Evolutionary conservation across 1,140 invertebrate genomes (phyloP), one percentile per base, ranked within the genome.

Genomic region (Habropoda laboriosa): DNA sequence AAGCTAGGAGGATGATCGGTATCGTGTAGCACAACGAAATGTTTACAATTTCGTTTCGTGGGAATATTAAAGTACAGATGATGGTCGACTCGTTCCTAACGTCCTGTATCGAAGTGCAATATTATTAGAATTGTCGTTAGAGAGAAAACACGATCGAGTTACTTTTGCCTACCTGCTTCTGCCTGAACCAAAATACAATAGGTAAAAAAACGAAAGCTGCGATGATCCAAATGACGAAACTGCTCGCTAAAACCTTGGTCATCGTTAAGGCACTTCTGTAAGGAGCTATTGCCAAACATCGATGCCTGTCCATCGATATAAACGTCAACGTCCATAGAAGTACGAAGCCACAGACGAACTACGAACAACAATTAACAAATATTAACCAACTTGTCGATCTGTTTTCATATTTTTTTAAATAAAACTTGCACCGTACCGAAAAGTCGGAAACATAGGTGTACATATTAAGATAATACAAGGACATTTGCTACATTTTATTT

Each of bases 291-390:
- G 93, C 94, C 60, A 95, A 92, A 85, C 94, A 95, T 40, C 93
- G 90, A 79, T 95, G 92, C 45, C 94, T 90, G 86, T 95, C 94
- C 88, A 94, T 94, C 58, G 94, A 94, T 88, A 95, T 95, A 27
- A 94, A 87, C 5, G 94, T 94, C 45, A 95, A 85, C 4, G 94
- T 95, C 94, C 94, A 95, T 12, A 95, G 91, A 6, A 95, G 90
- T 13, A 95, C 94, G 63, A 95, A 94, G 13, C 94, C 94, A 77
- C 94, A 94, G 0, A 95, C 94, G 70, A 95, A 94, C 94, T 95
- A 47, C n/a, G 63, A 49, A 32, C 12, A 35, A n/a, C n/a, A n/a
- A n/a, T n/a, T n/a, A n/a, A n/a, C n/a, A n/a, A n/a, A n/a, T n/a
- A n/a, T n/a, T n/a, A n/a, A n/a, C n/a, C n/a, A n/a, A n/a, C n/a